A percentile compares a stretch with the other conserved stretches of the same genome.
These are phyloP conservation scores for Pangasius mekongensis DNA, from an alignment of 2,797 vertebrate genomes.

Conservation along the genomic window DNA sequence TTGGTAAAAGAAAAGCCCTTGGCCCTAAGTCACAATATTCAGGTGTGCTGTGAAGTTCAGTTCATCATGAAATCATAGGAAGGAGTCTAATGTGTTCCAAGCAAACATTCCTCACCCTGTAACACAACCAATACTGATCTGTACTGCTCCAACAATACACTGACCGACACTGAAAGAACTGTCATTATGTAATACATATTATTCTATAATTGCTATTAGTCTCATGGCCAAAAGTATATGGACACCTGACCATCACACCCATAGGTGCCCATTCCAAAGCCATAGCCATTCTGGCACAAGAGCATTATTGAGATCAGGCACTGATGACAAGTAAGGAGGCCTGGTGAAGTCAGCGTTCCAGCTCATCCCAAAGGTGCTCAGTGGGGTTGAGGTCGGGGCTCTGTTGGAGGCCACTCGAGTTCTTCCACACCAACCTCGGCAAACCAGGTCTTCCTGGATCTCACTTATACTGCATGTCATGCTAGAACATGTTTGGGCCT, in stretches of 20 bases:
- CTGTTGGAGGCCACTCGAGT: too few species aligned
- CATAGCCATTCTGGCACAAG: not conserved
- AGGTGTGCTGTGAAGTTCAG: not conserved
- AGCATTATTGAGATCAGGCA: too few species aligned
- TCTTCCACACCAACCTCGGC: too few species aligned
- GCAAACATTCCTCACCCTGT: slow-evolving; percentile 2
- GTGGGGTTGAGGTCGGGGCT: too few species aligned
- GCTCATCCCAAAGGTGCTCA: too few species aligned
- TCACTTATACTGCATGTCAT: too few species aligned
- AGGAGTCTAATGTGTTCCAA: not conserved
- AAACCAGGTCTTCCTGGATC: too few species aligned
- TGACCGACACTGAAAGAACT: not conserved
- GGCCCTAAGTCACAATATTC: not conserved
- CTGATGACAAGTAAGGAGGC: too few species aligned
- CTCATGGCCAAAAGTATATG: not conserved
- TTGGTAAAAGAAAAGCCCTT: not conserved
- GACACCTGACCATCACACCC: not conserved
- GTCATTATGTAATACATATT: not conserved
- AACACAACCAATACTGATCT: not conserved
- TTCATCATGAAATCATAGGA: not conserved
- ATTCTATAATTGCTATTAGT: too few species aligned
- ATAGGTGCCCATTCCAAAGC: not conserved
- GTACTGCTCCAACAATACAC: not conserved
- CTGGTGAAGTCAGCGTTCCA: too few species aligned
- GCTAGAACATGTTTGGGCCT: too few species aligned